Percentiles rank a stretch among this genome's conserved stretches.
Conservation (phyloP, 2,888 invertebrate genomes). For the Arctia plantaginis region DNA sequence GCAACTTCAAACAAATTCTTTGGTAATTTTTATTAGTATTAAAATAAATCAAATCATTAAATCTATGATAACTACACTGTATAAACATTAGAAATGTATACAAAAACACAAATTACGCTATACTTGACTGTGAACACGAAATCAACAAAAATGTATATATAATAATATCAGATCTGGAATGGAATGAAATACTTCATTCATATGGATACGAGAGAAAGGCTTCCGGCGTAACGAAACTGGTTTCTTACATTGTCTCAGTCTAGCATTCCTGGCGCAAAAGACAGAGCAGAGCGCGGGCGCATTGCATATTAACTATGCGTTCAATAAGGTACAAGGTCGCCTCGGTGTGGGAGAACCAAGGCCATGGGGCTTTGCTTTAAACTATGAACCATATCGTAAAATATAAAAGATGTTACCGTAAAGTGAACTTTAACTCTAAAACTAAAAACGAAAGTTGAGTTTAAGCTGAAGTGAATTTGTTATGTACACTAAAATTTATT, state of each 20-base stretch:
- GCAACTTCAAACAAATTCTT: neutral
- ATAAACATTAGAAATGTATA: neutral
- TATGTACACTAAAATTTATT: neutral
- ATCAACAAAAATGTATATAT: neutral
- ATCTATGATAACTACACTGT: neutral
- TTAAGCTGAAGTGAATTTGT: neutral
- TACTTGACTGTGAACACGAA: neutral
- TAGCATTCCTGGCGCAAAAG: constrained; percentile 59
- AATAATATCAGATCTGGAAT: constrained; percentile 24
- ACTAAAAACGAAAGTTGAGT: neutral
- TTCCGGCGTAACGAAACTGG: constrained; percentile 76
- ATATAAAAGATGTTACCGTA: neutral
- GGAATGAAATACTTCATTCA: constrained; percentile 39
- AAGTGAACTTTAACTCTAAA: constrained; percentile 1
- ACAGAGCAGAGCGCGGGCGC: constrained; percentile 55
- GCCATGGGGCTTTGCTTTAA: constrained; percentile 45
- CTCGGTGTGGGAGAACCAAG: constrained; percentile 50
- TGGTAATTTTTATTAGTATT: neutral
- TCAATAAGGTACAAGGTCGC: constrained; percentile 66
- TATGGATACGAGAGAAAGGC: constrained; percentile 68
- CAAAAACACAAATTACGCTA: neutral
- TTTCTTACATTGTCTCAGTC: constrained; percentile 61
- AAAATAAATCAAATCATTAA: neutral
- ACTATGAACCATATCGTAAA: neutral
- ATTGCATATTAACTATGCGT: constrained; percentile 58